phyloP scores from a whole-genome alignment of 2,888 invertebrate species.

The Vesta saturnalis region DNA sequence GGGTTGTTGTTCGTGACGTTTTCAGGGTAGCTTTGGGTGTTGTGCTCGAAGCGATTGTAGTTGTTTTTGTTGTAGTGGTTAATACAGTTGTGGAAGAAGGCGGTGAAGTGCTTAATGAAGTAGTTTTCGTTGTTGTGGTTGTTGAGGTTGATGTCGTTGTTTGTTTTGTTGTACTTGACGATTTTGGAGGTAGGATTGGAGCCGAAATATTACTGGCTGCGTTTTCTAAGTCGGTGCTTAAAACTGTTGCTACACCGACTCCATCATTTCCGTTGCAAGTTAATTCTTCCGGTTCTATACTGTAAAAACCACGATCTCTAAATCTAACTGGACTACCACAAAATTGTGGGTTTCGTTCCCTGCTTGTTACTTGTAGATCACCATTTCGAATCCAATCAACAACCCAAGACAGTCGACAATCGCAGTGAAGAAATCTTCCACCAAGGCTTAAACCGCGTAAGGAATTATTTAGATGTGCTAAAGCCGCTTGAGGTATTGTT shows the following conservation, averaged over 20 bases:
- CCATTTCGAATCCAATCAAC: constrained; percentile 89
- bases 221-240: constrained; percentile 64
- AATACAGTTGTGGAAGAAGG: constrained; percentile 43
- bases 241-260: constrained; percentile 67
- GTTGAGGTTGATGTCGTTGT: constrained; percentile 49
- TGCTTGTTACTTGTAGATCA: constrained; percentile 90
- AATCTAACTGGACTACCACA: constrained; percentile 86
- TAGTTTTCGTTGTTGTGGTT: constrained; percentile 47
- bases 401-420: constrained; percentile 89
- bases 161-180: constrained; percentile 44
- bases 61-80: constrained; percentile 50
- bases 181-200: constrained; percentile 29
- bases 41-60: constrained; percentile 52
- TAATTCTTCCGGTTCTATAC: constrained; percentile 82
- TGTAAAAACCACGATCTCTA: constrained; percentile 85
- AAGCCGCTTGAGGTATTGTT: constrained; percentile 82
- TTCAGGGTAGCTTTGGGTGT: constrained; percentile 51
- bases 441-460: constrained; percentile 88
- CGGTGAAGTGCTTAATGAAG: constrained; percentile 46
- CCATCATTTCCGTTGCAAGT: constrained; percentile 64
- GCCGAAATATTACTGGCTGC: constrained; percentile 53
- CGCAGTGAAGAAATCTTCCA: constrained; percentile 87
- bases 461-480: constrained; percentile 82
- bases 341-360: constrained; percentile 92
- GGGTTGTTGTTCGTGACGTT: constrained; percentile 52